These are phyloP conservation scores for Tilapia sparmanii DNA, from an alignment of 2,113 vertebrate species.

Conservation along the genomic window DNA sequence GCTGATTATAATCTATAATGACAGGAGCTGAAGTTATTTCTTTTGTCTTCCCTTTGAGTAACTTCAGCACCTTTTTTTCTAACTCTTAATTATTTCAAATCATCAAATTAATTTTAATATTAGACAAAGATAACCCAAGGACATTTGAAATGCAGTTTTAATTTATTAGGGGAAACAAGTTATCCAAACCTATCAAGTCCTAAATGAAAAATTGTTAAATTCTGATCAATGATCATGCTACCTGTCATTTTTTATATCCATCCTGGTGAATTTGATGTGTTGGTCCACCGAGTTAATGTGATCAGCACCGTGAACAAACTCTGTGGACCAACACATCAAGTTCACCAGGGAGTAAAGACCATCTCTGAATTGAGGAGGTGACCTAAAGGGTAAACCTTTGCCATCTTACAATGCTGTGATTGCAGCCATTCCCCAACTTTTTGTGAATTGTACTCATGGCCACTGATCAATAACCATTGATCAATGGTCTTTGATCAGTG, in stretches of 20 bases:
- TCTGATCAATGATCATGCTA: not conserved
- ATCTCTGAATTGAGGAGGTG: not conserved
- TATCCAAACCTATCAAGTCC: not conserved
- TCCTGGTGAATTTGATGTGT: not conserved
- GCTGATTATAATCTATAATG: not conserved
- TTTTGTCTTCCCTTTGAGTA: not conserved
- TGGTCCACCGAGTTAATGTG: not conserved
- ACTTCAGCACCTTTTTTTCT: not conserved
- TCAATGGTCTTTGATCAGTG: not conserved
- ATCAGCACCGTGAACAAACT: not conserved
- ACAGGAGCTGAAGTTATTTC: not conserved
- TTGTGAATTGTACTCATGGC: not conserved
- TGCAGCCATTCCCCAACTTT: not conserved
- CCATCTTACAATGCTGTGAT: not conserved
- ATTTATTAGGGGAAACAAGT: fast-evolving
- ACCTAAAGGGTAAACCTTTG: not conserved
- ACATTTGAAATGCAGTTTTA: not conserved
- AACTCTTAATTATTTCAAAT: not conserved
- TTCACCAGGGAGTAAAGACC: not conserved
- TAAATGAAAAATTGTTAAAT: not conserved
- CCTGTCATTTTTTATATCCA: not conserved
- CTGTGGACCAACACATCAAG: not conserved
- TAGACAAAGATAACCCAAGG: not conserved
- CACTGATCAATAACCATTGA: not conserved
- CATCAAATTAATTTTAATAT: not conserved